Conservation (phyloP, 2,888 invertebrate genomes). For the Lepetodrilus schrolli region DNA sequence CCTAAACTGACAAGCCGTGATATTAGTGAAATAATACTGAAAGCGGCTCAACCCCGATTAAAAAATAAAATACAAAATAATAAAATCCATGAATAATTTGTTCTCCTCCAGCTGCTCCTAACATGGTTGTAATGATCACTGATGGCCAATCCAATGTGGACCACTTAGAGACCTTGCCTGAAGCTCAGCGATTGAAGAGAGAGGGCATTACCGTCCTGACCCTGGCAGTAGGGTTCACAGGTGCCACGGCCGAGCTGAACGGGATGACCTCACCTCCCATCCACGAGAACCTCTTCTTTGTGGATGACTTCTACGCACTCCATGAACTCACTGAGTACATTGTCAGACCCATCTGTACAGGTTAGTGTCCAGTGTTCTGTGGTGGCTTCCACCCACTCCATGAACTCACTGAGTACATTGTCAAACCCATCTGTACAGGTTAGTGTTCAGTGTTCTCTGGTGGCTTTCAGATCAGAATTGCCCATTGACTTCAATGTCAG, state of each 20-base stretch:
- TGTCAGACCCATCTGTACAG: slow-evolving; percentile 65
- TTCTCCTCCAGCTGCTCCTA: slow-evolving; percentile 56
- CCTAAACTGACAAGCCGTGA: no score
- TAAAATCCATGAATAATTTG: not conserved
- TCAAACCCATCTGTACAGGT: slow-evolving; percentile 69
- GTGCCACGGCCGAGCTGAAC: slow-evolving; percentile 56
- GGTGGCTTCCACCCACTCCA: slow-evolving; percentile 62
- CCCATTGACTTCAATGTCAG: no score
- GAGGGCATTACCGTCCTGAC: slow-evolving; percentile 63
- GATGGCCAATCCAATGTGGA: slow-evolving; percentile 71
- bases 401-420: slow-evolving; percentile 56
- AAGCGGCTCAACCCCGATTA: no score
- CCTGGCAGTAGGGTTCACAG: slow-evolving; percentile 62
- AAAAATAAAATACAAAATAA: no score
- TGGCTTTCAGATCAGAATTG: no score
- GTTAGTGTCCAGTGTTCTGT: no score
- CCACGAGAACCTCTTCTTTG: slow-evolving; percentile 62
- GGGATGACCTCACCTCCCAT: slow-evolving; percentile 68
- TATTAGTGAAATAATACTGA: no score
- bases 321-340: slow-evolving; percentile 55
- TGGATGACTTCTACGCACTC: slow-evolving; percentile 63
- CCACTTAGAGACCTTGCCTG: slow-evolving; percentile 62
- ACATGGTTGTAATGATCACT: slow-evolving; percentile 63
- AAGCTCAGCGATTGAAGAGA: slow-evolving; percentile 60
- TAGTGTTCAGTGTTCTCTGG: no score